Evolutionary conservation across 2,797 vertebrate species (phyloP).

Genomic region (Mormyrus proboscirostris): DNA sequence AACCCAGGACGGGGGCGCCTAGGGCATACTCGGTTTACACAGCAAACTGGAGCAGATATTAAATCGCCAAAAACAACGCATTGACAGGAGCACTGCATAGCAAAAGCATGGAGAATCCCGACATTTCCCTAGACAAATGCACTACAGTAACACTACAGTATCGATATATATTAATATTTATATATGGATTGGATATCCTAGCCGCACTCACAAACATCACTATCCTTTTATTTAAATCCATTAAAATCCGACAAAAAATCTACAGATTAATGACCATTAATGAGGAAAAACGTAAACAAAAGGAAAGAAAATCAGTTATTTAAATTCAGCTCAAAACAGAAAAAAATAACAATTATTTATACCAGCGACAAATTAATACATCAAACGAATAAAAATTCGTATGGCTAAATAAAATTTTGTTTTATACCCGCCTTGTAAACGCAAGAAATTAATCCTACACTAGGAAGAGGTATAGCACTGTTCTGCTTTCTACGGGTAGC

Average conservation of each 20-base stretch:
- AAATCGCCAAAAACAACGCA: neutral
- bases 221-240: neutral
- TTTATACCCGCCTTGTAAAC: neutral
- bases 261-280: neutral
- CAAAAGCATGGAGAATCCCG: neutral
- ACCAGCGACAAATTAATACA: neutral
- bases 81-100: neutral
- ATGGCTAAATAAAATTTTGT: neutral
- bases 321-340: neutral
- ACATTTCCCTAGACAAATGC: neutral
- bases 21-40: neutral
- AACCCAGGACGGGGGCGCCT: neutral
- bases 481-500: neutral
- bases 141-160: neutral
- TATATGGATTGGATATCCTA: neutral
- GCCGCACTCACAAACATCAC: neutral
- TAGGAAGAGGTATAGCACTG: neutral
- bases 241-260: neutral
- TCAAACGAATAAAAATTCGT: neutral
- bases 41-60: neutral
- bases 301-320: neutral
- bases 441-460: neutral
- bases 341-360: neutral
- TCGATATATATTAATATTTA: neutral
- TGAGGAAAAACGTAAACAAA: neutral